Base-by-base conservation (phyloP, 2,797 vertebrate genomes). In the Rhinella marina region DNA sequence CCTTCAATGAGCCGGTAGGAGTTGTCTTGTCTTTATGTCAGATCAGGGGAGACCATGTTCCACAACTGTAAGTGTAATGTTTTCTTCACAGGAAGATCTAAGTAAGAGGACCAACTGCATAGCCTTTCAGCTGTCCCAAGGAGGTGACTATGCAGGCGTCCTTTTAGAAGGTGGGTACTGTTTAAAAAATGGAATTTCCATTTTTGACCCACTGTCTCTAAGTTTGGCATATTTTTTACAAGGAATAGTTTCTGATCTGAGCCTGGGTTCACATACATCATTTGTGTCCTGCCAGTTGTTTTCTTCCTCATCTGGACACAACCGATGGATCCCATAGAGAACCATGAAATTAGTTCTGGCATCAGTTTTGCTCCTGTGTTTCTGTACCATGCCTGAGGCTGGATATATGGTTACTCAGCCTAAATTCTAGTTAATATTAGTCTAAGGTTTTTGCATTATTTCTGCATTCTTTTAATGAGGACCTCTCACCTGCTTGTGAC, bases 1-100 rank as follows among this genome's bases (percentile, higher is more conserved):
- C 94, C 89, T 93, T 98, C 88, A 98, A 98, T 83, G 92, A 94
- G 92, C 92, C 89, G 92, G 97, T 98, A 85, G 92, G 96, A 84
- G 92, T 56, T 83, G 68, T 80, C 21, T 41, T 56, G 82, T 25
- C 50, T 50, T 14, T 50, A 52, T 66, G 7, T 2, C 8, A 62
- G 6, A 9, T n/a, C 19, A 1, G 23, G 8, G 19, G 41, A 11
- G 3, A 81, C 19, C 21, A 41, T 27, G 12, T 68, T 8, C 10
- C 6, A 41, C 14, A 50, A 27, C 27, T 62, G 59, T 85, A 29
- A n/a, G 10, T 81, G 29, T 72, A 70, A 59, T 81, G n/a, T 7
- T 82, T 50, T 76, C 7, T 89, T 91, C 90, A 16, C 91, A 98
- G 98, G 95, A 96, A 16, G 95, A 97, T 82, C 82, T 96, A 91